phyloP scores from a whole-genome alignment of 2,888 invertebrate genomes.

The Hanleya hanleyi region DNA sequence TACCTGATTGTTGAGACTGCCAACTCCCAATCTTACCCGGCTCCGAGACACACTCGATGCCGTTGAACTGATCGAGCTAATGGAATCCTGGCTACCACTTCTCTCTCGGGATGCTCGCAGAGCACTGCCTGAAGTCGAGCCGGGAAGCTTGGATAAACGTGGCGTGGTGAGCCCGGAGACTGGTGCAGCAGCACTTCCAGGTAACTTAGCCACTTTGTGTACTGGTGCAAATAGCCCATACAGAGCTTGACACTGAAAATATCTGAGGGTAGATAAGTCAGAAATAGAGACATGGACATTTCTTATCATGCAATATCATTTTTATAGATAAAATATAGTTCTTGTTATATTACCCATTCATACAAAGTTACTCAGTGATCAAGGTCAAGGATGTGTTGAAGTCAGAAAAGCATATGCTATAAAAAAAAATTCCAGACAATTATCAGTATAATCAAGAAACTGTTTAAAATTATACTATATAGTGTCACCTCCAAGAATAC shows the following conservation, averaged over 20 bases:
- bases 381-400: too few species aligned
- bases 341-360: background rate
- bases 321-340: too few species aligned
- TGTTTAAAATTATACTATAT: too few species aligned
- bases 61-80: slow-evolving; percentile 85
- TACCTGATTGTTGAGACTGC: slow-evolving; percentile 76
- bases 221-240: slow-evolving; percentile 95
- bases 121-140: slow-evolving; percentile 39
- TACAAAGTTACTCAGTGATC: too few species aligned
- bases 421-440: too few species aligned
- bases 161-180: slow-evolving; percentile 41
- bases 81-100: slow-evolving; percentile 83
- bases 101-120: slow-evolving; percentile 61
- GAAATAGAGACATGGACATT: background rate
- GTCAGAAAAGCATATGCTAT: too few species aligned
- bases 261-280: slow-evolving; percentile 76
- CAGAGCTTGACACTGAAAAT: slow-evolving; percentile 93
- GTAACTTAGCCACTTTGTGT: slow-evolving; percentile 87
- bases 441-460: too few species aligned
- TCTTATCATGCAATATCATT: background rate
- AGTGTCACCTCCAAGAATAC: too few species aligned
- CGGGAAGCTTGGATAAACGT: slow-evolving; percentile 24
- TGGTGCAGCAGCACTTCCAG: slow-evolving; percentile 33
- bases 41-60: slow-evolving; percentile 72
- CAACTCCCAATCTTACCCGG: slow-evolving; percentile 87